These are phyloP conservation scores for Tetragnatha montana DNA, from an alignment of 2,888 invertebrate species.

Conservation along the genomic window DNA sequence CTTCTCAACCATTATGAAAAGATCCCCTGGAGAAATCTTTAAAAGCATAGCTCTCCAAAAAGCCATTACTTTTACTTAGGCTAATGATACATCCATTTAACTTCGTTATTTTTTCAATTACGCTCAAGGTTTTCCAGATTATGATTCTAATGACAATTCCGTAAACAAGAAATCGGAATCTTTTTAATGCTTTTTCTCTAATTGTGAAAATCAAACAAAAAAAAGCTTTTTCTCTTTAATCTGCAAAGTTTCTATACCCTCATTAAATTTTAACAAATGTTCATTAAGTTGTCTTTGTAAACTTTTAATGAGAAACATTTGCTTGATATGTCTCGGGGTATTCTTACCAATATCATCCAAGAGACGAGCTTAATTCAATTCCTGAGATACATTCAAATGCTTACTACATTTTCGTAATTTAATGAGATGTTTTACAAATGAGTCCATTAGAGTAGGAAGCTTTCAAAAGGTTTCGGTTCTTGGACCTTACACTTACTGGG, in stretches of 20 bases:
- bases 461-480: too few species aligned
- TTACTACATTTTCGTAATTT: too few species aligned
- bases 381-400: too few species aligned
- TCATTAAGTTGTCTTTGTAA: background rate
- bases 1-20: slow-evolving; percentile 24
- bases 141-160: slow-evolving; percentile 8
- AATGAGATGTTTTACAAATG: too few species aligned
- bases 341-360: too few species aligned
- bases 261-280: background rate
- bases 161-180: slow-evolving; percentile 2
- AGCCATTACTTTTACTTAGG: slow-evolving; percentile 52
- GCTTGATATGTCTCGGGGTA: too few species aligned
- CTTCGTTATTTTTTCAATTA: slow-evolving; percentile 34
- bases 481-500: too few species aligned
- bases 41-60: slow-evolving; percentile 44
- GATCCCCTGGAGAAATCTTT: slow-evolving; percentile 44
- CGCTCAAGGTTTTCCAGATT: slow-evolving; percentile 11
- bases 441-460: too few species aligned
- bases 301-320: too few species aligned
- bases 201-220: background rate
- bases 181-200: background rate
- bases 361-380: too few species aligned
- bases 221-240: background rate
- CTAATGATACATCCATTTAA: slow-evolving; percentile 47
- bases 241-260: background rate